These are phyloP conservation scores for Melanotaenia trifasciata DNA, from an alignment of 2,797 vertebrate genomes.

Conservation along the genomic window DNA sequence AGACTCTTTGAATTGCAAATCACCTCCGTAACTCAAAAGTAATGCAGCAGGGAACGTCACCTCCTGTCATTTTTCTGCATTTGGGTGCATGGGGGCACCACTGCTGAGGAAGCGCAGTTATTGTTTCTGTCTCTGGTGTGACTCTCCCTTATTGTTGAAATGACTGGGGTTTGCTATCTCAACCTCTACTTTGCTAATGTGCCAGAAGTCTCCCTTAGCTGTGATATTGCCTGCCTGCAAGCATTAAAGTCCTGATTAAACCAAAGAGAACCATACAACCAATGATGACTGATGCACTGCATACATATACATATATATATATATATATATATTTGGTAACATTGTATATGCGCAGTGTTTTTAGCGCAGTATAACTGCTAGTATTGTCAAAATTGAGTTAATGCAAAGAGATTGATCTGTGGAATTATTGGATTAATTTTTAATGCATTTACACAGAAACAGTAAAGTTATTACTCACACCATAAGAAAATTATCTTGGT, in stretches of 20 bases:
- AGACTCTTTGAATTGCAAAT: constrained; percentile 87
- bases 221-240: constrained; percentile 70
- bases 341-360: not conserved
- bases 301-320: too few relatives aligned
- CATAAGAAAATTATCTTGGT: too few relatives aligned
- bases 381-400: too few relatives aligned
- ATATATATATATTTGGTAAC: not conserved
- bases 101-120: constrained; percentile 79
- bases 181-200: constrained; percentile 74
- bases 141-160: constrained; percentile 80
- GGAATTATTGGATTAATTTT: too few relatives aligned
- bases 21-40: constrained; percentile 83
- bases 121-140: constrained; percentile 83
- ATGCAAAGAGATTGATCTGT: too few relatives aligned
- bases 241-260: constrained; percentile 72
- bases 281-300: constrained; percentile 31
- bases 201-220: constrained; percentile 70
- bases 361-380: too few relatives aligned
- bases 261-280: constrained; percentile 38
- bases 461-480: too few relatives aligned
- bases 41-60: constrained; percentile 81
- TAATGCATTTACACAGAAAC: too few relatives aligned
- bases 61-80: constrained; percentile 86
- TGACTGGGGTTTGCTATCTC: constrained; percentile 71
- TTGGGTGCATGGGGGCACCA: constrained; percentile 78